Evolutionary conservation across 2,113 vertebrate genomes (phyloP).

Genomic region (Pterophyllum scalare): DNA sequence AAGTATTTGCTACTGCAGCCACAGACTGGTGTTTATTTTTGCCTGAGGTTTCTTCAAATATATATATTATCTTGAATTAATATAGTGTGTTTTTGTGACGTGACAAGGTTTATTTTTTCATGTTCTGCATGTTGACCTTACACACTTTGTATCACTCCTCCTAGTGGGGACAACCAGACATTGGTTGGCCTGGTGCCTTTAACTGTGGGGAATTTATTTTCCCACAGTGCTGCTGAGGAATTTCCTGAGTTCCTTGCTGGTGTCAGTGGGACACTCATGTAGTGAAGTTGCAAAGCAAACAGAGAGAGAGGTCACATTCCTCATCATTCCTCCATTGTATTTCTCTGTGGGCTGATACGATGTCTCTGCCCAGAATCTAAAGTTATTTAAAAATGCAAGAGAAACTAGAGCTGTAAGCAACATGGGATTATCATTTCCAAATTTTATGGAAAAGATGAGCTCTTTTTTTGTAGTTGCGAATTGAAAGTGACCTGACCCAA

Average conservation of each 20-base stretch:
- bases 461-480: not conserved
- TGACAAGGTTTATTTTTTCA: too few species aligned
- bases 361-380: not conserved
- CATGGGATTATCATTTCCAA: not conserved
- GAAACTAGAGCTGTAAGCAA: not conserved
- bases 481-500: conserved; percentile 39
- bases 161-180: not conserved
- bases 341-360: not conserved
- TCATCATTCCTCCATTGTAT: not conserved
- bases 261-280: conserved; percentile 19
- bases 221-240: conserved; percentile 51
- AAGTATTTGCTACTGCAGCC: too few species aligned
- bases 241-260: conserved; percentile 33
- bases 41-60: too few species aligned
- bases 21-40: too few species aligned
- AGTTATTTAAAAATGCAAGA: not conserved
- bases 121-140: too few species aligned
- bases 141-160: not conserved
- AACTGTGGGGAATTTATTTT: conserved; percentile 31
- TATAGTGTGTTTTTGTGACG: too few species aligned
- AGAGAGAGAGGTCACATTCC: conserved; percentile 29
- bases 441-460: not conserved
- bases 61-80: too few species aligned
- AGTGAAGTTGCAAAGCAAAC: conserved; percentile 21
- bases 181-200: not conserved